phyloP scores from a whole-genome alignment of 2,113 vertebrate species.

The Pterocles orientalis region DNA sequence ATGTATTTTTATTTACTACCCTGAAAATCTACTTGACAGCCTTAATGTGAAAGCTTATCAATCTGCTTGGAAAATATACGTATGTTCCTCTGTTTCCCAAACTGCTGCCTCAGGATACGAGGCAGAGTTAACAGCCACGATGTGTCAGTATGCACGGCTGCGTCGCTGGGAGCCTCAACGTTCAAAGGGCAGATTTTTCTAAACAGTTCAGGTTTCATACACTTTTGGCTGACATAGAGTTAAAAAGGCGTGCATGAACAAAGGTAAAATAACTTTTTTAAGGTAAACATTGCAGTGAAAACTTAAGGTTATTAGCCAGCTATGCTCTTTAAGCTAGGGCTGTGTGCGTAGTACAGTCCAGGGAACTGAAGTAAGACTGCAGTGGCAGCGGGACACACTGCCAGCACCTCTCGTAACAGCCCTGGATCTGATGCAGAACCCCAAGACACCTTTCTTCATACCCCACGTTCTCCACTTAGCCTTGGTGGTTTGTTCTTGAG shows the following conservation, averaged over 20 bases:
- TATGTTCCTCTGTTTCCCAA: slow-evolving; percentile 29
- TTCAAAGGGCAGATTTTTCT: slow-evolving; percentile 24
- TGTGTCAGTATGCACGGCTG: slow-evolving; percentile 22
- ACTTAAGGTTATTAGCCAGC: background rate
- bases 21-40: slow-evolving; percentile 60
- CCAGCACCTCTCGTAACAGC: background rate
- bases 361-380: background rate
- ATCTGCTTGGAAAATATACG: slow-evolving; percentile 32
- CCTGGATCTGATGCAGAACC: background rate
- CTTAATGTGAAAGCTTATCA: slow-evolving; percentile 47
- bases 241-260: background rate
- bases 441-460: background rate
- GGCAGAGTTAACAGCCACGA: slow-evolving; percentile 45
- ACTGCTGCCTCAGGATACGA: slow-evolving; percentile 31
- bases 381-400: background rate
- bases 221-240: slow-evolving; percentile 5
- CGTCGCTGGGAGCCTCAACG: slow-evolving; percentile 11
- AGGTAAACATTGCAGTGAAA: background rate
- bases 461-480: background rate
- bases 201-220: slow-evolving; percentile 1
- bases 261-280: slow-evolving; percentile 3
- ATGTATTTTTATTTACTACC: slow-evolving; percentile 22
- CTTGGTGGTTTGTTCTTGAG: background rate
- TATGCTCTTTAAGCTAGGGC: background rate
- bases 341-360: rapidly evolving